Conservation (phyloP, 2,797 vertebrate species). For the Pygocentrus nattereri region DNA sequence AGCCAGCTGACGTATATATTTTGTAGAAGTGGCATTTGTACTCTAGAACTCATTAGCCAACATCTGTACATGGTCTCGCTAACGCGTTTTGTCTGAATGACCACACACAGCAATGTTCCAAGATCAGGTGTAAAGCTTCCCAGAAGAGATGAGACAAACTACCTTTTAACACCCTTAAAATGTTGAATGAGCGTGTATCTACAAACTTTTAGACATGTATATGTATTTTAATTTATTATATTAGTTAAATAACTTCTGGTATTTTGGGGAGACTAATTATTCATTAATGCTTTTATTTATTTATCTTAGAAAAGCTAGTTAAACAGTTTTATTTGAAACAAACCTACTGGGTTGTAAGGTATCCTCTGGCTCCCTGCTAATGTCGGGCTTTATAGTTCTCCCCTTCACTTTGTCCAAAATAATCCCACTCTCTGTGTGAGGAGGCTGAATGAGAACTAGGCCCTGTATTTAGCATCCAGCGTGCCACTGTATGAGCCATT, state of each 20-base stretch:
- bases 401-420: slow-evolving; percentile 66
- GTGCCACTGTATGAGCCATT: slow-evolving; percentile 47
- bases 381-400: slow-evolving; percentile 63
- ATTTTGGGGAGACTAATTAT: too few relatives aligned
- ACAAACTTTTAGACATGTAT: too few relatives aligned
- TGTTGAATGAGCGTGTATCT: too few relatives aligned
- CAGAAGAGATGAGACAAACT: not conserved
- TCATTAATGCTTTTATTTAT: too few relatives aligned
- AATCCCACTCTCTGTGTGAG: slow-evolving; percentile 69
- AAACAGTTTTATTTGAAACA: not conserved
- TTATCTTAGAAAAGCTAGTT: not conserved
- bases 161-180: too few relatives aligned
- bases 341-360: not conserved
- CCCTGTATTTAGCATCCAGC: slow-evolving; percentile 54
- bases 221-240: too few relatives aligned
- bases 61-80: not conserved
- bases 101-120: not conserved
- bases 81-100: not conserved
- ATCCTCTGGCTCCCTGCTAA: slow-evolving; percentile 55
- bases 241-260: too few relatives aligned
- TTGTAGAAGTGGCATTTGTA: not conserved
- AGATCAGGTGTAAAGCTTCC: not conserved
- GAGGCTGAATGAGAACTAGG: slow-evolving; percentile 63
- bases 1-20: not conserved
- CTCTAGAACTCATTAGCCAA: not conserved